Percentiles rank a stretch among this genome's conserved stretches.
Conservation (phyloP, 92 coral and sea anemone species). For the Zoanthus sansibaricus region DNA sequence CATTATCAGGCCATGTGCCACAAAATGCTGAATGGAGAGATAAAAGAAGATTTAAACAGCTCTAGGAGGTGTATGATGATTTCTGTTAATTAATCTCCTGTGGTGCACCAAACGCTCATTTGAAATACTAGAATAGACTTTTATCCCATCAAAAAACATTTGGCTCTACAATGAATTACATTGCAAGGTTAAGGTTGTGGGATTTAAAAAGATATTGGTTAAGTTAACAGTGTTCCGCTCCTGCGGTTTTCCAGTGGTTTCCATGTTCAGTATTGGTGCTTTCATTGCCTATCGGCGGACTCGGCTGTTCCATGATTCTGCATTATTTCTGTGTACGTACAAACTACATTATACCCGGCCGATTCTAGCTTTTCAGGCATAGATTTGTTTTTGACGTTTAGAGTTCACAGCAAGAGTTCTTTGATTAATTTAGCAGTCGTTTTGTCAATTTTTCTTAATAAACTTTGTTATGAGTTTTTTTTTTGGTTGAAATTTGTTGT, state of each 20-base stretch:
- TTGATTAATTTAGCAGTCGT: slow-evolving; percentile 25
- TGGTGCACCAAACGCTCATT: neutral
- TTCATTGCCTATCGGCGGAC: too few species aligned
- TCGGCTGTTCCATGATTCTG: neutral
- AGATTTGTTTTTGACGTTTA: neutral
- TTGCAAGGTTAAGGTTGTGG: neutral
- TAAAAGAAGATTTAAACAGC: neutral
- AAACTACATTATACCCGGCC: too few species aligned
- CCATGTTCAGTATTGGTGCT: neutral
- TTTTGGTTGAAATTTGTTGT: neutral
- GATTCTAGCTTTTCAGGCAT: too few species aligned
- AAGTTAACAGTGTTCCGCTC: neutral
- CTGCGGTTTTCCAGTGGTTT: slow-evolving; percentile 12
- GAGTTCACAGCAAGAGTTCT: neutral
- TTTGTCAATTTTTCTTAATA: neutral
- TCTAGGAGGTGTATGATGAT: neutral
- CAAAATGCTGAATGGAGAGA: neutral
- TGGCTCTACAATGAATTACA: neutral
- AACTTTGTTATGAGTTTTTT: too few species aligned
- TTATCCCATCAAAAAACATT: neutral
- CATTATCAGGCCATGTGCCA: slow-evolving; percentile 7
- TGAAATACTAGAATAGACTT: neutral
- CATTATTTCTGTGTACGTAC: too few species aligned
- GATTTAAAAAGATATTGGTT: neutral
- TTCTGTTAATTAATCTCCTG: neutral